Conservation (phyloP, 2,113 vertebrate genomes). For the Odocoileus virginianus region DNA sequence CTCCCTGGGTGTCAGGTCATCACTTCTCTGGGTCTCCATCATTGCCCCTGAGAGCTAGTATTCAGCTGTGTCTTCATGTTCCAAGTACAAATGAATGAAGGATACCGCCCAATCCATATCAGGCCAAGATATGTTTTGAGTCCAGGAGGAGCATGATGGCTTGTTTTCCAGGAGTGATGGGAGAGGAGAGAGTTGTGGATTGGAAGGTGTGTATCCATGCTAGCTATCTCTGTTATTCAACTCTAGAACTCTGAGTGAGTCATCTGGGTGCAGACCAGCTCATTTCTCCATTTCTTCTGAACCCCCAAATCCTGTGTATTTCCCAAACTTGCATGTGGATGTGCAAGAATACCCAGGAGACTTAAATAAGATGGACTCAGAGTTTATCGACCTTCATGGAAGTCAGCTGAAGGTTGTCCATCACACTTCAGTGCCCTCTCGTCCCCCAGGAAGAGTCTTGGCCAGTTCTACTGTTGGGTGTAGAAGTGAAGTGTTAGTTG, state of each 20-base stretch:
- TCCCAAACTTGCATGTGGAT: neutral
- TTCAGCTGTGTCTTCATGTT: neutral
- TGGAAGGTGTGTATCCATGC: neutral
- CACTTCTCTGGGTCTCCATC: neutral
- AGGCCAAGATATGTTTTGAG: neutral
- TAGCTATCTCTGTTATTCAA: fast-evolving
- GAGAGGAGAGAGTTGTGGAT: neutral
- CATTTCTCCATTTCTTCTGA: neutral
- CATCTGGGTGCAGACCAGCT: neutral
- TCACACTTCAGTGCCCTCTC: fast-evolving
- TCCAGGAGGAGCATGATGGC: fast-evolving
- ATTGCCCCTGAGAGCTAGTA: neutral
- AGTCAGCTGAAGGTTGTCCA: neutral
- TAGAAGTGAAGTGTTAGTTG: neutral
- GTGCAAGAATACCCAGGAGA: too few relatives aligned
- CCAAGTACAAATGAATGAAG: neutral
- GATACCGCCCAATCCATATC: neutral
- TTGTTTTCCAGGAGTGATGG: neutral
- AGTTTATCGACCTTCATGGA: fast-evolving
- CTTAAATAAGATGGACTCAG: neutral
- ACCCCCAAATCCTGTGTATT: neutral
- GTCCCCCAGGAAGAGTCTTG: neutral
- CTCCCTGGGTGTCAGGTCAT: neutral
- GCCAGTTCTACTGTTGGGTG: neutral
- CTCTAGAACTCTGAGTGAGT: neutral